Base-by-base conservation (phyloP, 2,797 vertebrate genomes). In the Peromyscus nudipes region DNA sequence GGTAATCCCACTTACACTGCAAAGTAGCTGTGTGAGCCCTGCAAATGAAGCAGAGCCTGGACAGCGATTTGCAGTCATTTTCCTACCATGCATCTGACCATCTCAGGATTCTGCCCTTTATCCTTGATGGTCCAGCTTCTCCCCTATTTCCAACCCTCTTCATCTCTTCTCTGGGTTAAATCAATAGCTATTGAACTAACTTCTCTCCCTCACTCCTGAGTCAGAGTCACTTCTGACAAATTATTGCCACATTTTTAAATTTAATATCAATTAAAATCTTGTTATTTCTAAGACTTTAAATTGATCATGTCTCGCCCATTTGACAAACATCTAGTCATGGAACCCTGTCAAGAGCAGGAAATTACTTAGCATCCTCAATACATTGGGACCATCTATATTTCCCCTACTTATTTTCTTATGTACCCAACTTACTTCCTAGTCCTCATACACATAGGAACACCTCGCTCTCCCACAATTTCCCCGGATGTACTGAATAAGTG, bases 331-430 rank as follows among this genome's bases (percentile, higher is more conserved):
- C 43, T 23, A 73, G 17, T 52, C 62, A 16, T 2, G 4, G 40
- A 2, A 0, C 17, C 17, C 40, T 27, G 4, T 12, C 9, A 8
- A 16, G 7, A 40, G 8, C 0, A 80, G 17, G 16, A 10, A 25
- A 60, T 40, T 16, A 40, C 3, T 43, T 6, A 46, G 65, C 25
- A 12, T 37, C 13, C 11, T 82, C 1, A 0, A 1, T 0, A 1
- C 52, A 23, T 31, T 1, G 17, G 19, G 27, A 67, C 34, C 3
- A 1, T 1, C 37, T 1, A 1, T 14, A 17, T 46, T 55, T 1
- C 14, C 17, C 8, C 16, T 49, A 10, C n/a, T 79, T 43, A 4
- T 17, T 82, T 90, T 40, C 57, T 69, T 29, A 0, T 0, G 31
- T 21, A 16, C 1, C 0, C 23, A 77, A 25, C 40, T 57, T 10